Conservation (phyloP, 2,113 vertebrate genomes). For the Cheilinus undulatus region DNA sequence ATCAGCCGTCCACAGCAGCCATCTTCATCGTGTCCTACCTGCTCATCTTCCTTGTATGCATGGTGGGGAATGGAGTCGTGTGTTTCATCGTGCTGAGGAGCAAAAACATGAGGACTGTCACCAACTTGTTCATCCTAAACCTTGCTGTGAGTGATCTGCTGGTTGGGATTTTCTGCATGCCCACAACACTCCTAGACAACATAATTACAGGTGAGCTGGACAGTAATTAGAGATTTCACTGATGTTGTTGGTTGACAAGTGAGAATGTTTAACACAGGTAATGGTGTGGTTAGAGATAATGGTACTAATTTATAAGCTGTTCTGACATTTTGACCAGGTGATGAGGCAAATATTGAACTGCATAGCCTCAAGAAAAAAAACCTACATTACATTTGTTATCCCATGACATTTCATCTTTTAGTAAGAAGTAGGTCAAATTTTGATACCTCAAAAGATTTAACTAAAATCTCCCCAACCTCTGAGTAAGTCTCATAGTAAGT, state of each 20-base stretch:
- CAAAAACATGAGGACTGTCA: conserved; percentile 91
- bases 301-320: neutral
- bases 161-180: conserved; percentile 98
- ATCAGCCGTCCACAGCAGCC: conserved; percentile 86
- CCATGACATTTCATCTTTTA: no score
- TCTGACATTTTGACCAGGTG: neutral
- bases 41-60: conserved; percentile 94
- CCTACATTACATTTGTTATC: neutral
- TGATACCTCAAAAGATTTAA: neutral
- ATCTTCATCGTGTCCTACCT: conserved; percentile 92
- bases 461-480: neutral
- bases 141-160: conserved; percentile 93
- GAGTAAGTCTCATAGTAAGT: neutral
- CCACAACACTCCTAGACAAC: conserved; percentile 94
- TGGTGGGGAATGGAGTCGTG: conserved; percentile 91
- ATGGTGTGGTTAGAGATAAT: neutral
- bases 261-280: neutral
- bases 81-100: conserved; percentile 90
- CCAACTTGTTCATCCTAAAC: conserved; percentile 95
- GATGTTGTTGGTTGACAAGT: no score
- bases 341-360: neutral
- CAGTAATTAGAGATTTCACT: neutral
- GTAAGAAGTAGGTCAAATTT: neutral
- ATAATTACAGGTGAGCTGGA: conserved; percentile 90
- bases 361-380: neutral